phyloP scores from a whole-genome alignment of 2,797 vertebrate species.

The Pterois miles region DNA sequence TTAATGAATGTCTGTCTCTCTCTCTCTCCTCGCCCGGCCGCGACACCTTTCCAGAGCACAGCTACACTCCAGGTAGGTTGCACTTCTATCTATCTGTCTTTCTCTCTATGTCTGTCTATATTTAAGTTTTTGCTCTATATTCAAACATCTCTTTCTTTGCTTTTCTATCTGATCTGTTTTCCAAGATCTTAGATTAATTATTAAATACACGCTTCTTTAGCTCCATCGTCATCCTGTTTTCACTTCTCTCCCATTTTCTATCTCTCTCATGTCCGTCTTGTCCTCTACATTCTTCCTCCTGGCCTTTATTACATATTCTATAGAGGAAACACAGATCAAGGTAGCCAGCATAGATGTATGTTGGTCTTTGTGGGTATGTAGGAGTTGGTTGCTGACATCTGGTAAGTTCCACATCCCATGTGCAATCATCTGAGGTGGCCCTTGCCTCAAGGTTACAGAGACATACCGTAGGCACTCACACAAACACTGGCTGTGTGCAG shows the following conservation, averaged over 20 bases:
- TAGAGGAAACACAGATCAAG: conserved; percentile 24
- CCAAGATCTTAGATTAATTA: conserved; percentile 48
- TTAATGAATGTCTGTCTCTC: conserved; percentile 99
- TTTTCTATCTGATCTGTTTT: conserved; percentile 6
- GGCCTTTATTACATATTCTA: conserved; percentile 16
- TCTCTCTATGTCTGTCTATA: conserved; percentile 13
- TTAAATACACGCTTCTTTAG: conserved; percentile 22
- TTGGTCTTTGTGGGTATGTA: conserved; percentile 61
- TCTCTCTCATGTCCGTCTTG: conserved; percentile 1
- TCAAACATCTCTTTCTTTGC: conserved; percentile 29
- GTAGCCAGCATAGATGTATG: conserved; percentile 44
- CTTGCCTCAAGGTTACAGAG: conserved; percentile 51
- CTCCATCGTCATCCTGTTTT: conserved; percentile 1
- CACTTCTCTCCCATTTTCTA: neutral
- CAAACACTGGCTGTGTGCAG: conserved; percentile 47
- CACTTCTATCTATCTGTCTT: conserved; percentile 71
- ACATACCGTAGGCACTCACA: conserved; percentile 21
- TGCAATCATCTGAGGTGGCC: conserved; percentile 58
- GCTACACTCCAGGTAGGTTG: conserved; percentile 98
- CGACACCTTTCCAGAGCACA: conserved; percentile 94
- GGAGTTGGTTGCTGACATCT: conserved; percentile 65
- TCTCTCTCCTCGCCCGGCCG: conserved; percentile 96
- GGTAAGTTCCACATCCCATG: conserved; percentile 76
- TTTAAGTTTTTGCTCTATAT: conserved; percentile 24
- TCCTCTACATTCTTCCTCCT: conserved; percentile 24